These are phyloP conservation scores for Tolmerus cingulatus DNA, from an alignment of 2,888 invertebrate species.

Conservation along the genomic window DNA sequence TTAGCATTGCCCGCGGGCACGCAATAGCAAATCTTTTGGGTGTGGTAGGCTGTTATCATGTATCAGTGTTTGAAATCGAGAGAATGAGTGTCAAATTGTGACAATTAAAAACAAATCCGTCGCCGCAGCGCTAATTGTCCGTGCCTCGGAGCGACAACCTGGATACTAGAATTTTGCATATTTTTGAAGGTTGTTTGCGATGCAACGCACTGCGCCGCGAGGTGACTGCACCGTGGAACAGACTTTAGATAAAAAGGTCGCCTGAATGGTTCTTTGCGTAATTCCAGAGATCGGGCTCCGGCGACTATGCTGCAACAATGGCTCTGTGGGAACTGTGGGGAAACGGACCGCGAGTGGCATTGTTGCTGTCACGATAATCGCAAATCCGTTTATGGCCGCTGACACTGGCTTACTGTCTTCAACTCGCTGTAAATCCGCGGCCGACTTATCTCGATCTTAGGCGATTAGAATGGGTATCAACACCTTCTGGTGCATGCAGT, in stretches of 20 bases:
- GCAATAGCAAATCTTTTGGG: background rate
- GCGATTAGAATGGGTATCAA: constrained; percentile 28
- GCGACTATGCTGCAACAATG: background rate
- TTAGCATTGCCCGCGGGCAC: background rate
- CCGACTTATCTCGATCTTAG: background rate
- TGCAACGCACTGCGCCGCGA: constrained; percentile 15
- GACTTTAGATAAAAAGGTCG: background rate
- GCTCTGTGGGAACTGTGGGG: constrained; percentile 12
- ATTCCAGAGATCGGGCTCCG: background rate
- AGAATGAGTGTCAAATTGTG: background rate
- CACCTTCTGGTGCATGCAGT: background rate
- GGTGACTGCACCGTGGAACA: background rate
- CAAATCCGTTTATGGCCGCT: background rate
- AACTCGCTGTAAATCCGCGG: constrained; percentile 1
- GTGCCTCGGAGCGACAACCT: background rate
- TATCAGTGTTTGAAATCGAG: background rate
- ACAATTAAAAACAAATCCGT: constrained; percentile 16
- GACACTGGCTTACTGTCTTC: constrained; percentile 21
- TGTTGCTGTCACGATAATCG: constrained; percentile 13
- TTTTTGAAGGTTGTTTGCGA: constrained; percentile 10
- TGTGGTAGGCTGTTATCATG: background rate
- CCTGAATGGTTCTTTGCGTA: constrained; percentile 13
- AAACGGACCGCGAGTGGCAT: background rate
- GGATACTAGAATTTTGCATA: background rate
- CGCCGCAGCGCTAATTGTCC: background rate